phyloP scores from a whole-genome alignment of 2,888 invertebrate genomes.

The Morinoia aosen region DNA sequence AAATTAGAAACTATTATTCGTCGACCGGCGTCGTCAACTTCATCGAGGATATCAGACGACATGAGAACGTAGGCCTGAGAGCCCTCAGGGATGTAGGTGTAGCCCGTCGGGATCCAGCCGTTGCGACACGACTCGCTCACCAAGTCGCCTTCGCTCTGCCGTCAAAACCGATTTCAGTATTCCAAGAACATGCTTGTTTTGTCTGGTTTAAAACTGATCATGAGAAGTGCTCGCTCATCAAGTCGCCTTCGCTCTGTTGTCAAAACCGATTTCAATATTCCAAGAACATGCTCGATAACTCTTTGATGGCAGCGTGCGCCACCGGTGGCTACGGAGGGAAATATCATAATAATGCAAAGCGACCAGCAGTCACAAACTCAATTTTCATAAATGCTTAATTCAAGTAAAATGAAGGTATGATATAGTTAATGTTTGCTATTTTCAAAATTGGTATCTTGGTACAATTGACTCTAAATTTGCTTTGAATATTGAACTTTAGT shows the following conservation, averaged over 20 bases:
- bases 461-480: too few species aligned
- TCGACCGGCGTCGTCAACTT: slow-evolving; percentile 16
- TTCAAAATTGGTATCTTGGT: too few species aligned
- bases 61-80: background rate
- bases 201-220: background rate
- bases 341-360: too few species aligned
- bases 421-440: too few species aligned
- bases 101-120: slow-evolving; percentile 25
- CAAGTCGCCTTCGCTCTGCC: slow-evolving; percentile 28
- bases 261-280: background rate
- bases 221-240: background rate
- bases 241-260: slow-evolving; percentile 19
- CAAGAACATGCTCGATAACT: background rate
- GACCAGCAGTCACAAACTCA: too few species aligned
- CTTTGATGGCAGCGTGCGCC: too few species aligned
- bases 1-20: slow-evolving; percentile 14
- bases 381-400: too few species aligned
- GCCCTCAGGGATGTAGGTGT: background rate
- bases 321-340: too few species aligned
- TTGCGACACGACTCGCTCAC: background rate
- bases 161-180: background rate
- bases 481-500: too few species aligned
- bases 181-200: background rate
- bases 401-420: too few species aligned
- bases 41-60: background rate